Conservation (phyloP, 2,113 vertebrate genomes). For the Pterocles gutturalis region DNA sequence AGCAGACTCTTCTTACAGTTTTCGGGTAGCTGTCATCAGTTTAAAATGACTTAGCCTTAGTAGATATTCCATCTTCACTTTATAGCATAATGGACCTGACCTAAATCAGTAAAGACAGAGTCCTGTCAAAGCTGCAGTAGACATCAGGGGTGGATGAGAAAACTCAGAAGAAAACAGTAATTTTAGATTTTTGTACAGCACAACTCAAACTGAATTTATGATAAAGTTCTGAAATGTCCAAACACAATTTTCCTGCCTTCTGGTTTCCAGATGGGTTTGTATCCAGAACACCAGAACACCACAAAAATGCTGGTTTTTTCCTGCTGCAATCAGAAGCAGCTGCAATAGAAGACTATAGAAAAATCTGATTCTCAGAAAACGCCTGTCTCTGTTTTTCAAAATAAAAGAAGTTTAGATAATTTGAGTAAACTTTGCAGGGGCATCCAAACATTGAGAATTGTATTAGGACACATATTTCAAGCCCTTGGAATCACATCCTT, state of each 20-base stretch:
- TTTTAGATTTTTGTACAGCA: not conserved
- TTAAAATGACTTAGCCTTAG: not conserved
- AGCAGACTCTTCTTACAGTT: not conserved
- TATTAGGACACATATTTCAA: not conserved
- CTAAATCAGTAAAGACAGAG: not conserved
- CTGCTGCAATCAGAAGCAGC: constrained; percentile 13
- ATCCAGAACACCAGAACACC: constrained; percentile 24
- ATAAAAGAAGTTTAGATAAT: not conserved
- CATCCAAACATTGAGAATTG: not conserved
- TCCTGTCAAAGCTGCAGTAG: not conserved
- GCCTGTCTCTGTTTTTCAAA: not conserved
- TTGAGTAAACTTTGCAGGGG: not conserved
- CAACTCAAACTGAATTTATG: not conserved
- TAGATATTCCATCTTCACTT: not conserved
- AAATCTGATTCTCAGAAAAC: not conserved
- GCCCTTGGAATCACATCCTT: not conserved
- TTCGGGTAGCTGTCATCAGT: not conserved
- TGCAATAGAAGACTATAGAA: constrained; percentile 3
- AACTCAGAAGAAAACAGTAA: not conserved
- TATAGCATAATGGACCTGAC: not conserved
- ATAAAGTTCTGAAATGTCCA: not conserved
- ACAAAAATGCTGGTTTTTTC: constrained; percentile 12
- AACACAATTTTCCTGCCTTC: constrained; percentile 19
- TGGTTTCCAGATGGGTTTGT: constrained; percentile 19
- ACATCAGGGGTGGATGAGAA: not conserved